Conservation (phyloP, 1,140 invertebrate species). For the Trichonephila clavata region DNA sequence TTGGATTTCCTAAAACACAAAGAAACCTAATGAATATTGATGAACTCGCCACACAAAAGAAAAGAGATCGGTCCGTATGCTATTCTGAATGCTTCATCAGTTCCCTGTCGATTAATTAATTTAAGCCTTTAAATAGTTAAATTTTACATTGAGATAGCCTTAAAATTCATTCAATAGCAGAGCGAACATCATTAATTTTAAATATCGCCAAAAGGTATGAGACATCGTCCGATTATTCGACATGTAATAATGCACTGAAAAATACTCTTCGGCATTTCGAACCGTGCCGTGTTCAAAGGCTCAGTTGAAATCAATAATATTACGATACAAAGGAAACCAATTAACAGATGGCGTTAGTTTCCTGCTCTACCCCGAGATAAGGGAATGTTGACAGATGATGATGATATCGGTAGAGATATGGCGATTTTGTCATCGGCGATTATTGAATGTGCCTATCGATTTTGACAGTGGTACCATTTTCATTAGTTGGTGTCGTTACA, state of each 20-base stretch:
- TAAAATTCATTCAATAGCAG: slow-evolving; percentile 46
- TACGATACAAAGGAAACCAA: slow-evolving; percentile 59
- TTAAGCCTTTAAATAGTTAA: slow-evolving; percentile 21
- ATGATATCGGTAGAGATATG: slow-evolving; percentile 66
- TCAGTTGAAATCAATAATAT: slow-evolving; percentile 59
- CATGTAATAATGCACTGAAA: slow-evolving; percentile 64
- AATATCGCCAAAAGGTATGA: slow-evolving; percentile 60
- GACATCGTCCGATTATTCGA: slow-evolving; percentile 44
- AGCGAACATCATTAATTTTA: slow-evolving; percentile 67
- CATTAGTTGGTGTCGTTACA: slow-evolving; percentile 18
- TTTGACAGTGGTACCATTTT: slow-evolving; percentile 43
- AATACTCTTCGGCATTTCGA: slow-evolving; percentile 45
- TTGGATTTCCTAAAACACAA: not conserved
- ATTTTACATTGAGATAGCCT: slow-evolving; percentile 41
- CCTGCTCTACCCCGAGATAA: slow-evolving; percentile 40
- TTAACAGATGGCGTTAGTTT: slow-evolving; percentile 64
- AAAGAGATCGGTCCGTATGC: not conserved
- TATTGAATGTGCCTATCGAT: slow-evolving; percentile 62
- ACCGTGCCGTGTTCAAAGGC: not conserved
- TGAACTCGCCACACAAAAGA: not conserved
- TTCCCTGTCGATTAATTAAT: not conserved
- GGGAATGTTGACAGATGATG: slow-evolving; percentile 56
- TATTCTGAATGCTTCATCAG: slow-evolving; percentile 16
- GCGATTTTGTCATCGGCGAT: slow-evolving; percentile 66
- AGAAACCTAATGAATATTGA: slow-evolving; percentile 37